phyloP scores from a whole-genome alignment of 2,888 invertebrate genomes.

The Macropis europaea region DNA sequence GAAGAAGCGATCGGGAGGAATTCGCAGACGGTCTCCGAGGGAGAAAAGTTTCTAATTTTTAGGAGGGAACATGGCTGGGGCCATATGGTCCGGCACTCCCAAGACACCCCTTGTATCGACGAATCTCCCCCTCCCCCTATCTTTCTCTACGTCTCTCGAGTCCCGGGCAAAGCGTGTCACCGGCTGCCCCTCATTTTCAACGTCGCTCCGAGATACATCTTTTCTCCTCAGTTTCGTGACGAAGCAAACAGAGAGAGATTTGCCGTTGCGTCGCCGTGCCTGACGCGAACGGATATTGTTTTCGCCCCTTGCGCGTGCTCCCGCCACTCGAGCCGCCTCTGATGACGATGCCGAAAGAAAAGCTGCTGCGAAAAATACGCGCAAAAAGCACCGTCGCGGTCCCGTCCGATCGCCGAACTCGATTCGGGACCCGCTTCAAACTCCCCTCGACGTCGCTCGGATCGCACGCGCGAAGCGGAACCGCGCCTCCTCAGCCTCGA shows the following conservation, averaged over 20 bases:
- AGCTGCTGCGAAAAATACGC: no score
- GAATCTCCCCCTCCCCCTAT: not conserved
- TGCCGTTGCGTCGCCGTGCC: not conserved
- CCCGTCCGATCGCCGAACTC: no score
- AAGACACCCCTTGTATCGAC: conserved; percentile 21
- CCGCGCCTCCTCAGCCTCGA: no score
- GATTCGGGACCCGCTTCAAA: no score
- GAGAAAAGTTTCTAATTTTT: conserved; percentile 51
- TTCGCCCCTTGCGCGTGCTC: not conserved
- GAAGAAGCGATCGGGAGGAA: not conserved
- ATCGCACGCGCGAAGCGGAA: no score
- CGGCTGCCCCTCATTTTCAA: not conserved
- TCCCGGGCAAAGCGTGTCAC: conserved; percentile 11
- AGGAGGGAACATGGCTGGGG: conserved; percentile 13
- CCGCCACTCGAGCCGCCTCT: no score
- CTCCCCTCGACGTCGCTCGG: no score
- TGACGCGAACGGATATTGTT: not conserved
- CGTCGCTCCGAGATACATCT: not conserved
- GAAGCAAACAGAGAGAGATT: not conserved
- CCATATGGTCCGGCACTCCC: conserved; percentile 36
- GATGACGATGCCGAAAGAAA: no score
- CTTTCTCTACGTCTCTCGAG: not conserved
- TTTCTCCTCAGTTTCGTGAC: not conserved
- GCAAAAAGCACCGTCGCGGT: no score
- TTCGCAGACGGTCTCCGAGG: not conserved